A percentile compares a stretch with the other conserved stretches of the same genome.
Evolutionary conservation across 2,113 vertebrate genomes (phyloP).

Genomic region (Notiomystis cincta): DNA sequence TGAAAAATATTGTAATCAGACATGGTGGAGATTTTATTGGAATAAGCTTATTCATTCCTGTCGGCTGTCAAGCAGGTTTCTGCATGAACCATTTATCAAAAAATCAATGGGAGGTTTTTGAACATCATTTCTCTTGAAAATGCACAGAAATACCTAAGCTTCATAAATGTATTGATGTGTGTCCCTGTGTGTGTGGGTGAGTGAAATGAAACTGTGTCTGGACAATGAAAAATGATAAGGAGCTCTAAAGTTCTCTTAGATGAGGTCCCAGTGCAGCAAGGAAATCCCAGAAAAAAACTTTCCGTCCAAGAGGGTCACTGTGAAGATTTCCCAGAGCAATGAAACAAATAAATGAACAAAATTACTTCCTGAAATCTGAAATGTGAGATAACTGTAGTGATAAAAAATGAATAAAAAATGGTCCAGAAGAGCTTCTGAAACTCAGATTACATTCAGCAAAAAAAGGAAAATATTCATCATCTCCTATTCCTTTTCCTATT

Average conservation of each 20-base stretch:
- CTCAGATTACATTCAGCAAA: accelerated
- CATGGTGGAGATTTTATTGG: slow-evolving; percentile 55
- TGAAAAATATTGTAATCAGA: slow-evolving; percentile 64
- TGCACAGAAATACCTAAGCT: not conserved
- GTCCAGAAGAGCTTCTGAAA: not conserved
- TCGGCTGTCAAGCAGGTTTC: slow-evolving; percentile 55
- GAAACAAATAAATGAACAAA: slow-evolving; percentile 1
- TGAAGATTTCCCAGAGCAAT: not conserved
- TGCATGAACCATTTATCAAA: slow-evolving; percentile 50
- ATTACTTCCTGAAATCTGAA: not conserved
- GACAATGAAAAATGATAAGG: not conserved
- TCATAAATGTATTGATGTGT: slow-evolving; percentile 39
- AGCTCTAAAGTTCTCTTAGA: not conserved
- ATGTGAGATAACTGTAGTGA: not conserved
- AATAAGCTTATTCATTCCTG: slow-evolving; percentile 63
- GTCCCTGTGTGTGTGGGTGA: not conserved
- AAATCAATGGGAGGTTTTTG: slow-evolving; percentile 41
- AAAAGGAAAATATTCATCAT: not conserved
- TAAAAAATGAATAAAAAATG: not conserved
- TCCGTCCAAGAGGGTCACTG: not conserved
- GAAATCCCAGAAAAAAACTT: not conserved
- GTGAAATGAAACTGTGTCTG: slow-evolving; percentile 22
- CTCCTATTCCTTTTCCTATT: not conserved
- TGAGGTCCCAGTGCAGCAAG: not conserved
- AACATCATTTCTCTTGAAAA: slow-evolving; percentile 49